Percentiles rank a stretch among this genome's conserved stretches.
Conservation (phyloP, 2,113 vertebrate species). For the Rhabdomys dilectus region DNA sequence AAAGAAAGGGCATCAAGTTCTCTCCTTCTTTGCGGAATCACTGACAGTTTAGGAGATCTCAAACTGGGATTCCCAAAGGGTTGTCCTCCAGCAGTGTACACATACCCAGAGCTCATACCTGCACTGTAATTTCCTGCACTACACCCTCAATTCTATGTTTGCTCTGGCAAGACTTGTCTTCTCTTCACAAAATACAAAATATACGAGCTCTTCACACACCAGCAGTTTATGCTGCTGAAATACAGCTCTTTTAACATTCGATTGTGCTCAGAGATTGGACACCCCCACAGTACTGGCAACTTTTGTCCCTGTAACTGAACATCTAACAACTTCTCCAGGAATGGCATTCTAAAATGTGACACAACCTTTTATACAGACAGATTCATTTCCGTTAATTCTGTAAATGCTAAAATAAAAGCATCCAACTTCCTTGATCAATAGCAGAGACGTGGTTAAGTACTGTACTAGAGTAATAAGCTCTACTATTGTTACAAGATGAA, state of each 20-base stretch:
- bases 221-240: neutral
- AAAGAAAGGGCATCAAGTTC: neutral
- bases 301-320: neutral
- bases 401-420: neutral
- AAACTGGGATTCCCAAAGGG: neutral
- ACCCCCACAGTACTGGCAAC: neutral
- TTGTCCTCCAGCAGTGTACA: neutral
- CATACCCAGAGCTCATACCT: neutral
- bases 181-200: conserved; percentile 1
- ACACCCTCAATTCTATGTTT: neutral
- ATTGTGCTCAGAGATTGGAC: neutral
- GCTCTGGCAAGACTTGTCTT: neutral
- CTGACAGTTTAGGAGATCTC: neutral
- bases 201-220: neutral
- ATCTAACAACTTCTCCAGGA: neutral
- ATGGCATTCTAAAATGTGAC: conserved; percentile 9
- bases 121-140: too few relatives aligned
- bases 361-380: neutral
- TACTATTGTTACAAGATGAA: neutral
- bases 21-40: neutral
- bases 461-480: neutral
- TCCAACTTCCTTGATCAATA: neutral
- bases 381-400: neutral
- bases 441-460: neutral
- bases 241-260: neutral